These are phyloP conservation scores for Aviceda subcristata DNA, from an alignment of 2,113 vertebrate genomes.

Conservation along the genomic window DNA sequence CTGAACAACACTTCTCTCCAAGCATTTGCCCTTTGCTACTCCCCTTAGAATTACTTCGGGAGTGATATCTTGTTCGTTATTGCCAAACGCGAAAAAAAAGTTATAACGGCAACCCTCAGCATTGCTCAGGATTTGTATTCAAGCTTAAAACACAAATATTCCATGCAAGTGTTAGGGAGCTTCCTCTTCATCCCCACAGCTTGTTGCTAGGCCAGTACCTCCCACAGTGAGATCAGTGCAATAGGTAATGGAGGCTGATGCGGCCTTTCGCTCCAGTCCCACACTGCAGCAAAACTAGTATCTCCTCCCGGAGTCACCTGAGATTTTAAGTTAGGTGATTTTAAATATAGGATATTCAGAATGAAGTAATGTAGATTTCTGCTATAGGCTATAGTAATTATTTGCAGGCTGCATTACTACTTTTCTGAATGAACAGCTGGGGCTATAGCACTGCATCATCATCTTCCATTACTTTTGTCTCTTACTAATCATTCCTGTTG, in stretches of 20 bases:
- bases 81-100: neutral
- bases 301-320: neutral
- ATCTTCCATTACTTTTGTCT: neutral
- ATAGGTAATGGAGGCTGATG: neutral
- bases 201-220: neutral
- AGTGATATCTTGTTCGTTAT: accelerated
- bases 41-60: neutral
- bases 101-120: accelerated
- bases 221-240: accelerated
- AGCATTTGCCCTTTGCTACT: accelerated
- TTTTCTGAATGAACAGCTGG: neutral
- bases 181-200: neutral
- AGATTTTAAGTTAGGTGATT: neutral
- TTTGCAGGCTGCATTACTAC: neutral
- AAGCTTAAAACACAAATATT: neutral
- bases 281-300: neutral
- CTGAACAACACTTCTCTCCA: neutral
- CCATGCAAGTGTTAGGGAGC: neutral
- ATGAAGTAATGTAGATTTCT: neutral
- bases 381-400: neutral
- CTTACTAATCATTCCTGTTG: neutral
- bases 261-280: neutral
- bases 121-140: neutral
- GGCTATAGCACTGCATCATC: neutral
- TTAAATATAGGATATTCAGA: neutral